phyloP scores from a whole-genome alignment of 1,140 invertebrate genomes.

The Uloborus diversus region DNA sequence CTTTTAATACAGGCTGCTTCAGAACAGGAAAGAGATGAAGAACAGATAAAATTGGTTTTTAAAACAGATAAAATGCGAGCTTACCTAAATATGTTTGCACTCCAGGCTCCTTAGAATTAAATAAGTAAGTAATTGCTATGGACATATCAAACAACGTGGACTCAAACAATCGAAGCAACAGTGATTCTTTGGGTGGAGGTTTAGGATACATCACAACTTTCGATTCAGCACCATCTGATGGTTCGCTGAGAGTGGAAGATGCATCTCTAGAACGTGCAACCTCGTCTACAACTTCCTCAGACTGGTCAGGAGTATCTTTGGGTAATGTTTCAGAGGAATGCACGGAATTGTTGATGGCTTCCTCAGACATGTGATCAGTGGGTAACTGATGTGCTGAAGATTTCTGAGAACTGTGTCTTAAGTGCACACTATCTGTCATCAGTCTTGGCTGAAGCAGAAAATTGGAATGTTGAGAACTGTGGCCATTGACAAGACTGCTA shows the following conservation, averaged over 20 bases:
- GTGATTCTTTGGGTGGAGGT: constrained; percentile 66
- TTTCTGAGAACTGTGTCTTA: too few species aligned
- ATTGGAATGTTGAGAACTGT: constrained; percentile 61
- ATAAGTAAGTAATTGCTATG: constrained; percentile 96
- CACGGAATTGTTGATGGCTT: background rate
- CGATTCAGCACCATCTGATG: constrained; percentile 10
- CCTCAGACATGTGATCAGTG: too few species aligned
- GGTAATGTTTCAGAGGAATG: background rate
- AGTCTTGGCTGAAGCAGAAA: background rate
- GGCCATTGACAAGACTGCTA: too few species aligned
- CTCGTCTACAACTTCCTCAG: constrained; percentile 21
- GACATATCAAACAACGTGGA: constrained; percentile 97
- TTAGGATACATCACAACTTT: constrained; percentile 58
- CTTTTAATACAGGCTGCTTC: too few species aligned
- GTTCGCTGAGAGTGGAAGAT: constrained; percentile 57
- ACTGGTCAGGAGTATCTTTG: constrained; percentile 5
- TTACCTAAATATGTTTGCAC: constrained; percentile 93
- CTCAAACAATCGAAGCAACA: constrained; percentile 91
- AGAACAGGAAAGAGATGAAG: too few species aligned
- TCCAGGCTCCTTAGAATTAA: constrained; percentile 97
- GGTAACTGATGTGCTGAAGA: too few species aligned
- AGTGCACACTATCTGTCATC: background rate
- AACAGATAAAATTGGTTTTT: too few species aligned
- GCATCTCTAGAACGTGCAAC: constrained; percentile 59
- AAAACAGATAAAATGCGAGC: constrained; percentile 58